Base-by-base conservation (phyloP, 1,140 invertebrate genomes). In the Ectropis grisescens region DNA sequence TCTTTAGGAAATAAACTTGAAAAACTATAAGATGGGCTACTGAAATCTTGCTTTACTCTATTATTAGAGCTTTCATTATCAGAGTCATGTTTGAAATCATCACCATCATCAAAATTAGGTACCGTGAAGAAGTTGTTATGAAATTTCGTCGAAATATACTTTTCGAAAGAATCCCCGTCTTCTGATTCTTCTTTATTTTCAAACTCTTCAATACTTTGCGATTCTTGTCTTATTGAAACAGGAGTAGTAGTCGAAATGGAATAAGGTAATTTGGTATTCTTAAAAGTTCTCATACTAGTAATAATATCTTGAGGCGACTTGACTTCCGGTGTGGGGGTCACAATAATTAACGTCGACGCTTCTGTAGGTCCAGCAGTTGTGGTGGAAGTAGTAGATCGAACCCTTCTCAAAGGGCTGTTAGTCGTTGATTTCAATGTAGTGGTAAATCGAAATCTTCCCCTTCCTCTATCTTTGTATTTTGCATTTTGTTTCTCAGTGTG, bases 391-490 rank as follows among this genome's bases (percentile, higher is more conserved):
- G n/a, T n/a, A n/a, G 0, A 49, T 33, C n/a, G n/a, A n/a, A n/a
- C n/a, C 33, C 62, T 64, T 50, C 49, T 58, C n/a, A 52, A 33
- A 26, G 51, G 15, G 30, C 55, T 64, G 51, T 50, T 57, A 24
- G 70, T 74, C 11, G 51, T 65, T 11, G 68, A 51, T 50, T 69
- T 74, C 2, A 42, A 24, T 30, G 58, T 51, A n/a, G 62, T 14
- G 28, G 54, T 46, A 44, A 61, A 81, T 43, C 58, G 55, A 8
- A 76, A 50, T 29, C 65, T 72, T 54, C 68, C 47, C 35, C 69
- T 76, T 65, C 76, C 76, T 41, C 76, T 65, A 27, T 75, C 61
- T 47, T 81, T 81, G 32, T 75, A 78, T 58, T 81, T 81, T 11
- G 62, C 65, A 54, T 78, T 78, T n/a, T n/a, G n/a, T 56, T 76